A percentile compares a stretch with the other conserved stretches of the same genome.
These are phyloP conservation scores for Amphiduros pacificus DNA, from an alignment of 2,888 invertebrate species.

Conservation along the genomic window DNA sequence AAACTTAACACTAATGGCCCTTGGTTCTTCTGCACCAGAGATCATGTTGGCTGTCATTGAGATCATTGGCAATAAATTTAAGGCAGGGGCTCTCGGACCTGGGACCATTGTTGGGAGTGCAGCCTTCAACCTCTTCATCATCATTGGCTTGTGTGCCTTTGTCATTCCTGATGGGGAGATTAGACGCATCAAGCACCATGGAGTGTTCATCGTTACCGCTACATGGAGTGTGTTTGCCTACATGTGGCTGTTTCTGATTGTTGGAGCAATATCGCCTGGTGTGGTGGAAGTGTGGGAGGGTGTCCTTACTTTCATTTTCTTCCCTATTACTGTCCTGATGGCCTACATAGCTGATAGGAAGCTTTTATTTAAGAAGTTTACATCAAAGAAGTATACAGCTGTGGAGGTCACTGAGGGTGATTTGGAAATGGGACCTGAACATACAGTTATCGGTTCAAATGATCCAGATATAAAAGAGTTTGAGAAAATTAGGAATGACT, in stretches of 20 bases:
- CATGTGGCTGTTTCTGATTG: constrained; percentile 95
- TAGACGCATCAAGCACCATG: constrained; percentile 90
- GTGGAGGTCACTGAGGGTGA: constrained; percentile 65
- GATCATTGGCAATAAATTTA: constrained; percentile 81
- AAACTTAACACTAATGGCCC: constrained; percentile 96
- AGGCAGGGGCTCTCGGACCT: constrained; percentile 95
- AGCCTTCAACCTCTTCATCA: constrained; percentile 97
- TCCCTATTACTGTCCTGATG: constrained; percentile 92
- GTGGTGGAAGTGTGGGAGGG: constrained; percentile 98
- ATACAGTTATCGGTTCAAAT: constrained; percentile 67
- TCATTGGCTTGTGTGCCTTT: constrained; percentile 89
- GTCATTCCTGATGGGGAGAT: constrained; percentile 90
- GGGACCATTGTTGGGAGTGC: constrained; percentile 99
- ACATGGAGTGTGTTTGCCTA: constrained; percentile 98
- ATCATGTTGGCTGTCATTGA: constrained; percentile 97
- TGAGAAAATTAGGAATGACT: constrained; percentile 90
- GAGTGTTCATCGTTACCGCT: constrained; percentile 97
- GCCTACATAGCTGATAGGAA: constrained; percentile 93
- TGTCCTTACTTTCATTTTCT: constrained; percentile 90
- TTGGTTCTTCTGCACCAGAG: constrained; percentile 98
- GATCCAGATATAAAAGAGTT: constrained; percentile 67
- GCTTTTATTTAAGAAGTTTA: constrained; percentile 61
- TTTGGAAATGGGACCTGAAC: constrained; percentile 62
- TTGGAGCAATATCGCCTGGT: constrained; percentile 83
- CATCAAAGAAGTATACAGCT: constrained; percentile 82